These are phyloP conservation scores for Monoplex corrugatus DNA, from an alignment of 2,888 invertebrate species.

Conservation along the genomic window DNA sequence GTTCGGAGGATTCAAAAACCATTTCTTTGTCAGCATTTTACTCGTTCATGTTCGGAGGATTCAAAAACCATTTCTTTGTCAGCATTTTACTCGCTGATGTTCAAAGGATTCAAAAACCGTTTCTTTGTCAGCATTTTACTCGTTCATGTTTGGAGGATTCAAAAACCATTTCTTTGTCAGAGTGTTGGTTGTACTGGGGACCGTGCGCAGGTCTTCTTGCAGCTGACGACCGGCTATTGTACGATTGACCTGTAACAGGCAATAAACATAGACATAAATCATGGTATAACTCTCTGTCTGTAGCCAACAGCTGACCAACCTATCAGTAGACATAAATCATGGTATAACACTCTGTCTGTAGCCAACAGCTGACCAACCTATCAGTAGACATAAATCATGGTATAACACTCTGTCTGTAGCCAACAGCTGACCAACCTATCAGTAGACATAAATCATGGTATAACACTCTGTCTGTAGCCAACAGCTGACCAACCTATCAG, in stretches of 20 bases:
- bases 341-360: no score
- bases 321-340: no score
- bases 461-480: no score
- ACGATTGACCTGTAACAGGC: conserved; percentile 39
- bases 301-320: no score
- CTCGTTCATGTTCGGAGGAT: not conserved
- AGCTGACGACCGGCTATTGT: conserved; percentile 23
- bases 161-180: conserved; percentile 50
- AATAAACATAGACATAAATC: no score
- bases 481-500: no score
- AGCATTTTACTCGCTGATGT: not conserved
- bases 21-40: not conserved
- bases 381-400: no score
- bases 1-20: not conserved
- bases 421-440: no score
- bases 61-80: not conserved
- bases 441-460: no score
- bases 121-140: conserved; percentile 33
- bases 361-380: no score
- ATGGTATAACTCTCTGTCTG: no score
- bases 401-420: no score
- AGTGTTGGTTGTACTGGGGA: conserved; percentile 48
- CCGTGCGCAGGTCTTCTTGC: conserved; percentile 33
- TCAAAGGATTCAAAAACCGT: conserved; percentile 49
- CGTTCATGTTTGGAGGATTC: conserved; percentile 30